Base-by-base conservation (phyloP, 2,888 invertebrate species). In the Cantharis nigra region DNA sequence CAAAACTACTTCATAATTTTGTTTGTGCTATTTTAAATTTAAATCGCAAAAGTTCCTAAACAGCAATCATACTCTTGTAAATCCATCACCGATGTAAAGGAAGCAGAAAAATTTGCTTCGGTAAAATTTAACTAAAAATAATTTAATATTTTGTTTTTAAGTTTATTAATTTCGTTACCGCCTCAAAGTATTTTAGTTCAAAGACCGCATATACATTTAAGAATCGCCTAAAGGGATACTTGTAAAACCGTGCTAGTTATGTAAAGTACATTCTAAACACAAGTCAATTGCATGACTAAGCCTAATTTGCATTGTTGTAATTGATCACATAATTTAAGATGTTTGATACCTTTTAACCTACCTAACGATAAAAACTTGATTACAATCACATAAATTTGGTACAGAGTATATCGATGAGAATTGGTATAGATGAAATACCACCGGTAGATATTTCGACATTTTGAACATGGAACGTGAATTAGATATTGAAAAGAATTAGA, bases 241-340 rank as follows among this genome's bases (percentile, higher is more conserved):
- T 75, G 78, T 75, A 78, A 67, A 67, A 20, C 65, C 65, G 26
- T 67, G 65, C 65, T 26, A 23, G 65, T 67, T 49, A 67, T 78
- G 78, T 78, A 70, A 75, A 78, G 75, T 78, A 75, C 75, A 72
- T 72, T 75, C 72, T 70, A 72, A 78, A 78, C 78, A 75, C 64
- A 76, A 73, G 77, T 77, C 76, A 79, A 76, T 75, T 78, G 77
- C 78, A 77, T 76, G 78, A 73, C 74, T 69, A 30, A 70, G 75
- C 71, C 75, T 78, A 75, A 79, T 79, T 79, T 78, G 78, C 79
- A 78, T 79, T 79, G 76, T 75, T 77, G 79, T 79, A 79, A 79
- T 79, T 79, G 79, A 79, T 79, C 79, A 13, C 65, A 67, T 67
- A 67, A 67, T 67, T 67, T 26, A 67, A 67, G 65, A 67, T 67